phyloP scores from a whole-genome alignment of 2,888 invertebrate genomes.

The Lasioglossum leucozonium region DNA sequence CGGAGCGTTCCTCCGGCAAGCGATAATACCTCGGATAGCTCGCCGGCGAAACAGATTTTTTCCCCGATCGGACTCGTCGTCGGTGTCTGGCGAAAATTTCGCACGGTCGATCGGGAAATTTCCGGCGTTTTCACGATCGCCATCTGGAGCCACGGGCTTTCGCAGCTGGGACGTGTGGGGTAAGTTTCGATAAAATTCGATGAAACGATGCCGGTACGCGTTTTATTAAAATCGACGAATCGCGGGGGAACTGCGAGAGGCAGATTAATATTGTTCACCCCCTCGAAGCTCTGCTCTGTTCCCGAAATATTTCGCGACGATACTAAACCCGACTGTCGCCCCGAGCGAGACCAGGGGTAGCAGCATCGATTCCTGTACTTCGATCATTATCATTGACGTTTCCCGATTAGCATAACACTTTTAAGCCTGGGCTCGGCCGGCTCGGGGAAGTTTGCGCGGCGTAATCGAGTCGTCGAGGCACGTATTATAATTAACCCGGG shows the following conservation, averaged over 20 bases:
- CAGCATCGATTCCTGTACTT: background rate
- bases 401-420: background rate
- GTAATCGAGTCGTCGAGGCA: slow-evolving; percentile 33
- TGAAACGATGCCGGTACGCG: slow-evolving; percentile 53
- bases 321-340: background rate
- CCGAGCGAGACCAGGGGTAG: background rate
- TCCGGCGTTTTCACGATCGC: slow-evolving; percentile 24
- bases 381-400: slow-evolving; percentile 10
- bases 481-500: slow-evolving; percentile 48
- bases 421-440: slow-evolving; percentile 3
- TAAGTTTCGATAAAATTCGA: slow-evolving; percentile 60
- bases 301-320: slow-evolving; percentile 2
- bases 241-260: background rate
- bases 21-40: background rate
- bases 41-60: background rate
- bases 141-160: slow-evolving; percentile 44
- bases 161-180: slow-evolving; percentile 54
- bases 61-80: background rate
- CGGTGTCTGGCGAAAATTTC: background rate
- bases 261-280: slow-evolving; percentile 32
- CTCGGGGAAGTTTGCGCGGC: slow-evolving; percentile 46
- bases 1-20: background rate
- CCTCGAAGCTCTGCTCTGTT: background rate
- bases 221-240: slow-evolving; percentile 41
- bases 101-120: slow-evolving; percentile 49